Percentiles rank a stretch among this genome's conserved stretches.
These are phyloP conservation scores for Drosophila trapezifrons DNA, from an alignment of 1,140 invertebrate species.

Conservation along the genomic window DNA sequence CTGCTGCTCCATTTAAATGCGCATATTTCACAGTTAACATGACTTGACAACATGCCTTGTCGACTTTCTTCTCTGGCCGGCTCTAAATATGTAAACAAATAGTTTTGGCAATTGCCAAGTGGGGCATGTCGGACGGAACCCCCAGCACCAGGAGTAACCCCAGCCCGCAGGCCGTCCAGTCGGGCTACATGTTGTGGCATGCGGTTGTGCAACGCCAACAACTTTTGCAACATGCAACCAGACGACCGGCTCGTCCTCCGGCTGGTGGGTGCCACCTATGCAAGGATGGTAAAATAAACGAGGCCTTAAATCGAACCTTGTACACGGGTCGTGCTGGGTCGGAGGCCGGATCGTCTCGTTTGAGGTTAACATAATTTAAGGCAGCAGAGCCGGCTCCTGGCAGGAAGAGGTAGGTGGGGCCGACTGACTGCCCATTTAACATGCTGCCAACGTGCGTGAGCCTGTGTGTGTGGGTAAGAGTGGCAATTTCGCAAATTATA, in stretches of 20 bases:
- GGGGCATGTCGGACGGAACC: slow-evolving; percentile 64
- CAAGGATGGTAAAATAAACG: slow-evolving; percentile 73
- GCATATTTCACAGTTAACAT: slow-evolving; percentile 83
- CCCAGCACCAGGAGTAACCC: neutral
- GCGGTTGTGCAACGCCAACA: slow-evolving; percentile 77
- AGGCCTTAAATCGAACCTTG: slow-evolving; percentile 83
- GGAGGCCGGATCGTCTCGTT: slow-evolving; percentile 62
- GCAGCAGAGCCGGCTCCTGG: slow-evolving; percentile 23
- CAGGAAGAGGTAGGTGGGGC: slow-evolving; percentile 2
- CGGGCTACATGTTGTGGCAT: slow-evolving; percentile 76
- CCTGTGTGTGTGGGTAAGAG: slow-evolving; percentile 32
- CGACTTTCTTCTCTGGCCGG: slow-evolving; percentile 68
- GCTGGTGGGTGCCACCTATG: slow-evolving; percentile 9
- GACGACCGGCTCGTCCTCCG: slow-evolving; percentile 33
- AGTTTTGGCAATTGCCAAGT: slow-evolving; percentile 83
- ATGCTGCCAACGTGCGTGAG: slow-evolving; percentile 70
- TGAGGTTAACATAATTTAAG: slow-evolving; percentile 83
- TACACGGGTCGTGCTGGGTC: slow-evolving; percentile 52
- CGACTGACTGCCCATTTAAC: slow-evolving; percentile 74
- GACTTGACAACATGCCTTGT: slow-evolving; percentile 80
- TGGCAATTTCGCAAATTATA: slow-evolving; percentile 80
- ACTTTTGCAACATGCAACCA: slow-evolving; percentile 81
- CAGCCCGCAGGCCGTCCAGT: slow-evolving; percentile 23
- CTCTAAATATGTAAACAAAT: slow-evolving; percentile 83
- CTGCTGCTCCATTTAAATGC: slow-evolving; percentile 68